Evolutionary conservation across 2,797 vertebrate species (phyloP).

Genomic region (Malurus splendens): DNA sequence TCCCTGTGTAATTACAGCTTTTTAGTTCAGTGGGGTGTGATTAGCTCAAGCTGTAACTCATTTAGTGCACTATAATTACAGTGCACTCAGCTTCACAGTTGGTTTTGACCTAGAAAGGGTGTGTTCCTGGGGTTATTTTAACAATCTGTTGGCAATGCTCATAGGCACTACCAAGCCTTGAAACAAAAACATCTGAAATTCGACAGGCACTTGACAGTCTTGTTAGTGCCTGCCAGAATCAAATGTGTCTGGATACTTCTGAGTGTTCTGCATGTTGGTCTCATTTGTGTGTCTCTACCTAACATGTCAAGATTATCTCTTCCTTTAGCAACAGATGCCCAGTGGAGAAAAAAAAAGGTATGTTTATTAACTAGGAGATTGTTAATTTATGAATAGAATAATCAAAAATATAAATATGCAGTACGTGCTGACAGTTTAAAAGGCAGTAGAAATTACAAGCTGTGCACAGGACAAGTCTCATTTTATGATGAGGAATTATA

Average conservation of each 20-base stretch:
- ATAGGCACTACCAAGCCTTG: not conserved
- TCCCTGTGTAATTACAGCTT: slow-evolving; percentile 65
- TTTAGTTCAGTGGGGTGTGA: slow-evolving; percentile 58
- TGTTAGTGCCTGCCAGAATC: not conserved
- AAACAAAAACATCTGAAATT: slow-evolving; percentile 29
- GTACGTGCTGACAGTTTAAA: not conserved
- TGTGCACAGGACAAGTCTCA: not conserved
- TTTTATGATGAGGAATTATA: not conserved
- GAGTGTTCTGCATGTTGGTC: not conserved
- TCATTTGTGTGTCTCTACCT: not conserved
- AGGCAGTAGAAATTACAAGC: not conserved
- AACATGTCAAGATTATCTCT: not conserved
- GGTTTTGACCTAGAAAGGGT: slow-evolving; percentile 48
- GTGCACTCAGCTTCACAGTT: slow-evolving; percentile 21
- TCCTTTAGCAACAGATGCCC: not conserved
- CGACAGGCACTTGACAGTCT: not conserved
- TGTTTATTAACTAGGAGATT: not conserved
- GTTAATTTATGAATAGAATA: not conserved
- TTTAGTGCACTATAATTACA: slow-evolving; percentile 64
- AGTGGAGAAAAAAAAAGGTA: accelerated
- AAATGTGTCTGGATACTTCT: not conserved
- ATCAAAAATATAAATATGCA: not conserved
- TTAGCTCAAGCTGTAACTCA: slow-evolving; percentile 67
- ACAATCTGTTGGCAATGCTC: slow-evolving; percentile 4
- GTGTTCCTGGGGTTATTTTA: slow-evolving; percentile 48